Conservation (phyloP, 2,113 vertebrate genomes). For the Vireo altiloquus region DNA sequence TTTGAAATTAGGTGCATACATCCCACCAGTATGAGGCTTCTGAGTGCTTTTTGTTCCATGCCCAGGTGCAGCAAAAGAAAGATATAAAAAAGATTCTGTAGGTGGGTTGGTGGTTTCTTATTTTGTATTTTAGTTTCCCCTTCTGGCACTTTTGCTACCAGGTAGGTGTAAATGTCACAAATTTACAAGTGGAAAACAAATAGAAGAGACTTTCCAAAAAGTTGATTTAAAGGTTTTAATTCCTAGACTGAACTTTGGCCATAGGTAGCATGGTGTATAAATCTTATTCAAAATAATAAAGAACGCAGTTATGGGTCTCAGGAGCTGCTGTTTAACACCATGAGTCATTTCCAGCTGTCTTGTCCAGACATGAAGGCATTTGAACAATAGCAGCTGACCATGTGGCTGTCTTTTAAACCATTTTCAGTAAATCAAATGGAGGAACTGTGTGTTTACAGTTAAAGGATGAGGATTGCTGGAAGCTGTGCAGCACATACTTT, state of each 20-base stretch:
- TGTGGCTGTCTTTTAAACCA: not conserved
- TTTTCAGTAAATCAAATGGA: conserved; percentile 41
- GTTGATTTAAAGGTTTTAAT: not conserved
- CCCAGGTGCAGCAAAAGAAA: not conserved
- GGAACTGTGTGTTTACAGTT: not conserved
- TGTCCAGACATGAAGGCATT: conserved; percentile 38
- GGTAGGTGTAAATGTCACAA: not conserved
- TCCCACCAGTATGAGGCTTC: not conserved
- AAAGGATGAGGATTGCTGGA: not conserved
- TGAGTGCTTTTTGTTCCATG: not conserved
- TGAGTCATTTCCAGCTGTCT: conserved; percentile 61
- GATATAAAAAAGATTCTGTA: not conserved
- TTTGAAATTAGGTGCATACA: not conserved
- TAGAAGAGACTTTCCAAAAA: not conserved
- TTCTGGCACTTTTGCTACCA: not conserved
- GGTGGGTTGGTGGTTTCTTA: not conserved
- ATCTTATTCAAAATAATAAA: not conserved
- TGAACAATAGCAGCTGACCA: conserved; percentile 53
- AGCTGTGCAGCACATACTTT: not conserved
- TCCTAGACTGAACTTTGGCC: not conserved
- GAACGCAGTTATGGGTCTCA: not conserved
- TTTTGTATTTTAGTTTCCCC: not conserved
- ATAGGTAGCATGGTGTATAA: not conserved
- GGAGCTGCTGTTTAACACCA: not conserved
- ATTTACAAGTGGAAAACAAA: not conserved